Conservation (phyloP, 2,797 vertebrate genomes). For the Buphagus erythrorhynchus region DNA sequence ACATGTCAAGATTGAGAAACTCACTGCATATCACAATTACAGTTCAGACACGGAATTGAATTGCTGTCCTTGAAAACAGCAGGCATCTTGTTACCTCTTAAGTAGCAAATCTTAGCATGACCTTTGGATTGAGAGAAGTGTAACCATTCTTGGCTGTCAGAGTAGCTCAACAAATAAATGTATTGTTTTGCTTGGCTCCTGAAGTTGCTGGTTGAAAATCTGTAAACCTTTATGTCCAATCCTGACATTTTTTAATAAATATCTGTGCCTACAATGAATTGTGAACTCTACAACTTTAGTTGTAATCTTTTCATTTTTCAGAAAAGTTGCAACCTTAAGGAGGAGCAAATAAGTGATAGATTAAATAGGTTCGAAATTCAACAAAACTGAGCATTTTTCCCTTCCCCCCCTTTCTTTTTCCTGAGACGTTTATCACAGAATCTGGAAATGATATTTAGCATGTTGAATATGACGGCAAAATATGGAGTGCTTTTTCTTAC, state of each 20-base stretch:
- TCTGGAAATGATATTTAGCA: not conserved
- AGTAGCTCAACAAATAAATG: conserved; percentile 51
- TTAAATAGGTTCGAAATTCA: not conserved
- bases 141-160: conserved; percentile 56
- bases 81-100: conserved; percentile 69
- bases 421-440: not conserved
- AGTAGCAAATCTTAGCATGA: conserved; percentile 69
- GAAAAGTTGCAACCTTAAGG: not conserved
- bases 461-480: not conserved
- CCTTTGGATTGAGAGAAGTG: conserved; percentile 67
- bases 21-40: conserved; percentile 57
- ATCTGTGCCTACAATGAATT: not conserved
- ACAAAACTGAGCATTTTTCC: not conserved
- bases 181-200: conserved; percentile 51
- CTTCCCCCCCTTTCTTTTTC: accelerated
- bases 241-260: not conserved
- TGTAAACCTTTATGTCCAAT: not conserved
- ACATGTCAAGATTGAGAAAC: conserved; percentile 61
- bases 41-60: conserved; percentile 67
- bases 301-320: not conserved
- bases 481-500: not conserved
- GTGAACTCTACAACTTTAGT: not conserved
- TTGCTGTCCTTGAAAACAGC: conserved; percentile 74
- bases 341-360: not conserved
- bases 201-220: conserved; percentile 36